Evolutionary conservation across 2,888 invertebrate genomes (phyloP), one percentile per base, ranked within the genome.

Genomic region (Candidula unifasciata): DNA sequence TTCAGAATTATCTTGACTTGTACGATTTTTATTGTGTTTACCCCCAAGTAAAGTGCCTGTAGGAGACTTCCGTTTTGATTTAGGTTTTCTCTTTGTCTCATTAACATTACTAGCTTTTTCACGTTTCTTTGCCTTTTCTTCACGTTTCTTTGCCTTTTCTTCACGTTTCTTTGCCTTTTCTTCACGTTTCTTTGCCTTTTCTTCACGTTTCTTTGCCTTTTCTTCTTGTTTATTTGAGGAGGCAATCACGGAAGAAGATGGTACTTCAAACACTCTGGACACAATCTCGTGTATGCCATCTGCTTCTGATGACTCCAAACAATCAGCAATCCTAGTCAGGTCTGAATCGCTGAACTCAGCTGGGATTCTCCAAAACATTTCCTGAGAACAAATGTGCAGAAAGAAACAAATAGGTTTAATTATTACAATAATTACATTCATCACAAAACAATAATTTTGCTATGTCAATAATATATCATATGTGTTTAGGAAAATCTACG

Each of bases 321-420:
- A 95, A 95, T 95, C 44, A 96, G 96, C 94, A 96, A 96, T 87
- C 35, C 85, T 87, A 8, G 93, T 92, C 21, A 95, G 91, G 84
- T 95, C 95, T 2, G 93, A 90, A 80, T 94, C 94, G 71, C 96
- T 94, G 93, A 95, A 93, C 90, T 94, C 94, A 83, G 95, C 95
- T 0, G 97, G 97, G 91, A 97, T 96, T 89, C 97, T 95, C 97
- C 97, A 98, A 93, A 97, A 97, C 86, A 94, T 95, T 95, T 97
- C 97, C 96, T 97, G 94, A 85, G 87, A 88, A 87, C 24, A 37
- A 21, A 30, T 60, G 2, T 74, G 21, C n/a, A 21, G 16, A n/a
- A 10, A 27, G 21, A 77, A 44, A n/a, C 60, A 64, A 1, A 44
- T 27, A 57, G n/a, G 54, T 54, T 68, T 68, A 54, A 60, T 18